Conservation (phyloP, 2,797 vertebrate species). For the Ibycter americanus region DNA sequence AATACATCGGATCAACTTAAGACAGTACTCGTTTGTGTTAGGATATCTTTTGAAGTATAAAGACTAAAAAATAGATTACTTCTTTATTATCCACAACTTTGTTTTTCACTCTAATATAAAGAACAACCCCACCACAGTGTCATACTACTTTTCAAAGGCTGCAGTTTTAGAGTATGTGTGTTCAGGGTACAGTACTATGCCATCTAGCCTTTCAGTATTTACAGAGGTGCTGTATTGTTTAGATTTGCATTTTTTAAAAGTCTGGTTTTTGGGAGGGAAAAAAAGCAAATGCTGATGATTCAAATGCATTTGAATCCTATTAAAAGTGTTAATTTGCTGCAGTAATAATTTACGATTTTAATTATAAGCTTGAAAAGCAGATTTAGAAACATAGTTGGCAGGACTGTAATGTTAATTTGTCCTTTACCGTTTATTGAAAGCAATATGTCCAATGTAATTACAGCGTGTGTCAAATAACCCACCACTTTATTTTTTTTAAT, state of each 20-base stretch:
- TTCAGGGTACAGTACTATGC: not conserved
- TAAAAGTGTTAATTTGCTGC: slow-evolving; percentile 69
- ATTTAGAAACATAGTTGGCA: slow-evolving; percentile 71
- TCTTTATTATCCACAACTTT: not conserved
- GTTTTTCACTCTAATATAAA: not conserved
- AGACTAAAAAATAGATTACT: not conserved
- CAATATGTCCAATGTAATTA: slow-evolving; percentile 80
- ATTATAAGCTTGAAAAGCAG: slow-evolving; percentile 74
- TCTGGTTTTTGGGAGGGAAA: rapidly evolving
- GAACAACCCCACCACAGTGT: not conserved
- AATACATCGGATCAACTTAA: not conserved
- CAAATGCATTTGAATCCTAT: slow-evolving; percentile 48
- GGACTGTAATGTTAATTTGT: slow-evolving; percentile 79
- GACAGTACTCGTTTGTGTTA: not conserved
- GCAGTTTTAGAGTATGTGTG: not conserved
- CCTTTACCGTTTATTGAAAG: slow-evolving; percentile 80
- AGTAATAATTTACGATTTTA: slow-evolving; percentile 76
- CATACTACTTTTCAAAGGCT: not conserved
- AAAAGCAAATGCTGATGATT: slow-evolving; percentile 35
- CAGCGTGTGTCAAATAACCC: slow-evolving; percentile 78
- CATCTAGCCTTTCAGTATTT: not conserved
- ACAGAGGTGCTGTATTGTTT: not conserved
- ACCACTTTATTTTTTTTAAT: slow-evolving; percentile 68
- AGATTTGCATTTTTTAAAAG: not conserved
- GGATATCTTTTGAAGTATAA: not conserved